These are phyloP conservation scores for Struthidea cinerea DNA, from an alignment of 2,113 vertebrate genomes.

Conservation along the genomic window DNA sequence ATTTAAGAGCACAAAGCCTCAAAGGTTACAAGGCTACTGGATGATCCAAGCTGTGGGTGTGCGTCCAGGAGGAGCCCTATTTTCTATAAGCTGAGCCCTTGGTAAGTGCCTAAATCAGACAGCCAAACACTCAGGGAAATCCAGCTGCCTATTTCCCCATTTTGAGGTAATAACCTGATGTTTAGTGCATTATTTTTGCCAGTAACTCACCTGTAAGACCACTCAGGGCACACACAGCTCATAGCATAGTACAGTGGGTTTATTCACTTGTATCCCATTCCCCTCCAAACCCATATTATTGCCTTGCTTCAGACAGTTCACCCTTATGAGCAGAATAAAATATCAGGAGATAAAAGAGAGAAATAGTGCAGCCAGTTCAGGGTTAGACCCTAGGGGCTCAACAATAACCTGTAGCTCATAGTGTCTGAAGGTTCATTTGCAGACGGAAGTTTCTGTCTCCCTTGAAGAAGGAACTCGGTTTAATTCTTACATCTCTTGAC, in stretches of 20 bases:
- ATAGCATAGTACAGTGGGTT: not conserved
- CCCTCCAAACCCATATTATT: not conserved
- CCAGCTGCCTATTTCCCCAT: not conserved
- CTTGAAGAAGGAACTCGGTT: not conserved
- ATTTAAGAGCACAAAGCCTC: not conserved
- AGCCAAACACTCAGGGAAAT: not conserved
- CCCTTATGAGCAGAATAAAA: not conserved
- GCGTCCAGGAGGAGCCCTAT: not conserved
- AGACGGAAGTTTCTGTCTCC: not conserved
- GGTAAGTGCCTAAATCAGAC: not conserved
- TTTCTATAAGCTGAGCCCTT: not conserved
- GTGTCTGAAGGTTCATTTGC: not conserved
- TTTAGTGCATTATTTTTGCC: not conserved
- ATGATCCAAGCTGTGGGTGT: not conserved
- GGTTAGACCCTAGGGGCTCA: not conserved
- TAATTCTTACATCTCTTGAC: constrained; percentile 20
- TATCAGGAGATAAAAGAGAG: not conserved
- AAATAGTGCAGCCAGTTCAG: not conserved
- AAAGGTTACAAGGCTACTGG: not conserved
- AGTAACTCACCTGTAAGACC: not conserved
- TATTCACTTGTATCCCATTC: not conserved
- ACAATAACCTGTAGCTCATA: not conserved
- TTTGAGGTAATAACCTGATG: not conserved
- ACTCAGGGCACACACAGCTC: not conserved
- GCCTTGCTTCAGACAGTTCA: not conserved